phyloP scores from a whole-genome alignment of 2,888 invertebrate species.

The Stegophylla sp. region DNA sequence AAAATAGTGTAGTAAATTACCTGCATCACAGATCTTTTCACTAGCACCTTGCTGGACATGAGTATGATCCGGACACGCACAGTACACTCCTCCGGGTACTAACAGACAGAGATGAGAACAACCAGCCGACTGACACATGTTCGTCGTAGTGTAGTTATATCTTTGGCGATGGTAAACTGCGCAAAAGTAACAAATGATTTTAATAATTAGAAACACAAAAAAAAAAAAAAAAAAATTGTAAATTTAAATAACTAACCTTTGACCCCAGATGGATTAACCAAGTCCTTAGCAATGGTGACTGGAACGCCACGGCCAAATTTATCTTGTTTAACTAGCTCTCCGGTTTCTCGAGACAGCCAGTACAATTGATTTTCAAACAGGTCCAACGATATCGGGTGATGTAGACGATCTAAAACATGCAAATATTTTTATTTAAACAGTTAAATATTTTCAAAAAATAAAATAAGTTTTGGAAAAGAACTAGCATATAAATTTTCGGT shows the following conservation, averaged over 20 bases:
- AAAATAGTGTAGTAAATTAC: slow-evolving; percentile 64
- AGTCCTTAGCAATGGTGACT: slow-evolving; percentile 79
- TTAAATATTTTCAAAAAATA: too few relatives aligned
- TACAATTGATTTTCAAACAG: slow-evolving; percentile 92
- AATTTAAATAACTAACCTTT: slow-evolving; percentile 69
- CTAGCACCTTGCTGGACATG: slow-evolving; percentile 63
- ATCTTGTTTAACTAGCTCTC: slow-evolving; percentile 87
- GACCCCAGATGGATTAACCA: slow-evolving; percentile 85
- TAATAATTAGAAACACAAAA: too few relatives aligned
- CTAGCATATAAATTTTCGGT: too few relatives aligned
- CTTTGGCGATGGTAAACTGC: slow-evolving; percentile 80
- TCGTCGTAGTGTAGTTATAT: slow-evolving; percentile 77
- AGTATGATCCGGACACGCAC: slow-evolving; percentile 86
- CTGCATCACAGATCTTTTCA: slow-evolving; percentile 81
- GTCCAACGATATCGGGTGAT: slow-evolving; percentile 86
- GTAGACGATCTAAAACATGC: slow-evolving; percentile 68
- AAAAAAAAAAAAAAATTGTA: too few relatives aligned
- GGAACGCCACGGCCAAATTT: slow-evolving; percentile 96
- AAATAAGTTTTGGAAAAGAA: too few relatives aligned
- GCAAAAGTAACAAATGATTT: slow-evolving; percentile 20
- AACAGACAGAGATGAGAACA: slow-evolving; percentile 94
- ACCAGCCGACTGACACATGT: slow-evolving; percentile 74
- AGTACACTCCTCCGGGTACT: slow-evolving; percentile 85
- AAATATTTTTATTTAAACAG: slow-evolving; percentile 15
- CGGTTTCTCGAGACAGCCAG: slow-evolving; percentile 90